phyloP scores from a whole-genome alignment of 2,113 vertebrate species.

The Seriola rivoliana region DNA sequence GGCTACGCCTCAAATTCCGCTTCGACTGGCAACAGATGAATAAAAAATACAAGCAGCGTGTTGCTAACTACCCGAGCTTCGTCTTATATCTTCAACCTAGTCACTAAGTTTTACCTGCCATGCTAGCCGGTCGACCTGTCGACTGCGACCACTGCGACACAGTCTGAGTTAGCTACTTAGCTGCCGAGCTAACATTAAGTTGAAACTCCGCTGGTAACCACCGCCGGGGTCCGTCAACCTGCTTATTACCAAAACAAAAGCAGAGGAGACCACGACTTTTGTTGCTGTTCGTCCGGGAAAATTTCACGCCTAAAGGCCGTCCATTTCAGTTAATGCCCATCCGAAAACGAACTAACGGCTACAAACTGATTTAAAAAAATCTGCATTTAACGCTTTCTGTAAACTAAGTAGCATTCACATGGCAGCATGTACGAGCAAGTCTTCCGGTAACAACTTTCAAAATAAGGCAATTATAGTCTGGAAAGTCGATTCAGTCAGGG shows the following conservation, averaged over 20 bases:
- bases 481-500: background rate
- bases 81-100: background rate
- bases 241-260: background rate
- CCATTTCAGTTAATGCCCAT: background rate
- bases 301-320: background rate
- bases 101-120: background rate
- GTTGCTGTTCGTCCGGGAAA: background rate
- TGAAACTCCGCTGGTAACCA: background rate
- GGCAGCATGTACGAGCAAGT: background rate
- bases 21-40: conserved; percentile 46
- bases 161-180: conserved; percentile 15
- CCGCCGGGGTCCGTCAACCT: background rate
- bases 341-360: background rate
- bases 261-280: background rate
- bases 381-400: background rate
- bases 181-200: conserved; percentile 45
- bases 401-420: background rate
- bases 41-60: background rate
- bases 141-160: conserved; percentile 38
- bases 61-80: background rate
- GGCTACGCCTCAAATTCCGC: conserved; percentile 65
- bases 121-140: background rate
- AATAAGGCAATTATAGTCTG: conserved; percentile 39
- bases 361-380: background rate
- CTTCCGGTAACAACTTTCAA: conserved; percentile 52